Percentiles rank a stretch among this genome's conserved stretches.
phyloP scores from a whole-genome alignment of 2,888 invertebrate genomes.

The Pollenia amentaria region DNA sequence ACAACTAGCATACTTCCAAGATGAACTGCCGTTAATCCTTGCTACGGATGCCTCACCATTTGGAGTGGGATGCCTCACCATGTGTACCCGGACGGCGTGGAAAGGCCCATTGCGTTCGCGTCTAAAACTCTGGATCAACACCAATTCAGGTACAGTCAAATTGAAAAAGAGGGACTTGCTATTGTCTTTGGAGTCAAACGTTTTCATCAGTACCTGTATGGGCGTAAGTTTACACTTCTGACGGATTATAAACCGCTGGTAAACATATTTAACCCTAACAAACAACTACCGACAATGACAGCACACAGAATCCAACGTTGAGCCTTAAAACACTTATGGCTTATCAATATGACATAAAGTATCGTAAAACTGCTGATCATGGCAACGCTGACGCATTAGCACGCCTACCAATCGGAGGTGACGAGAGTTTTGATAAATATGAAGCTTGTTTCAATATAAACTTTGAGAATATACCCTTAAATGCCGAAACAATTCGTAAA shows the following conservation, averaged over 20 bases:
- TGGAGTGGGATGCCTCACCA: conserved; percentile 33
- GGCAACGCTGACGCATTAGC: not conserved
- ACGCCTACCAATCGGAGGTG: not conserved
- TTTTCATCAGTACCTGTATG: too few species aligned
- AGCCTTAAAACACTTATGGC: conserved; percentile 60
- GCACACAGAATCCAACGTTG: conserved; percentile 45
- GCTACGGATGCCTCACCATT: conserved; percentile 59
- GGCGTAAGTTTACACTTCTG: too few species aligned
- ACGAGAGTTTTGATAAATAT: conserved; percentile 29
- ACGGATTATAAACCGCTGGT: too few species aligned
- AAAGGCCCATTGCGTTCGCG: too few species aligned
- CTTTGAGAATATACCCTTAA: too few species aligned
- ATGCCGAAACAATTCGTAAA: too few species aligned
- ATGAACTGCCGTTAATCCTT: conserved; percentile 41
- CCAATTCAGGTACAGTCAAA: too few species aligned
- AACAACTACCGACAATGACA: conserved; percentile 45
- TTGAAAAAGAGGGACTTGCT: too few species aligned
- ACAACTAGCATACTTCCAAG: conserved; percentile 14
- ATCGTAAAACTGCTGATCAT: conserved; percentile 3
- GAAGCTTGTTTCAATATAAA: conserved; percentile 6
- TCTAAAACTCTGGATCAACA: too few species aligned
- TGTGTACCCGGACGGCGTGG: too few species aligned
- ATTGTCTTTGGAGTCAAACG: too few species aligned
- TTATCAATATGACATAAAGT: conserved; percentile 58
- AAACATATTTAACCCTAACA: too few species aligned